A percentile compares a stretch with the other conserved stretches of the same genome.
phyloP scores from a whole-genome alignment of 2,888 invertebrate species.

The Cordilura impudica region DNA sequence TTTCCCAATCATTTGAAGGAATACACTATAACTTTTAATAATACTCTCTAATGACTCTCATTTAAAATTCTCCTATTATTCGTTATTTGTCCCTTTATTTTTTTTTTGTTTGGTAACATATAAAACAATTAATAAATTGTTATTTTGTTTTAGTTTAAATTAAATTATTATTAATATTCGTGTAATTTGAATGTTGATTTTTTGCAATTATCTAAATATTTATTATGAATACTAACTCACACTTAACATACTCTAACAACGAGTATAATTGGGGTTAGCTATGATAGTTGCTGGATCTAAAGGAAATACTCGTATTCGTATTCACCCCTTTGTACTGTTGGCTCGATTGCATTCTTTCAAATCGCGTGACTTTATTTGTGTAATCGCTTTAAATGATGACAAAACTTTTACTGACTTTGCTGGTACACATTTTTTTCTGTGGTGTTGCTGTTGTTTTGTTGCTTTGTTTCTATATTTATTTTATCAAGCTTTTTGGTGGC shows the following conservation, averaged over 20 bases:
- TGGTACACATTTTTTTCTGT: constrained; percentile 23
- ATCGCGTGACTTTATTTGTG: constrained; percentile 58
- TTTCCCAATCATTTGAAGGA: too few relatives aligned
- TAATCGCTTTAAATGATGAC: constrained; percentile 62
- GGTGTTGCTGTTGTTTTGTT: not conserved
- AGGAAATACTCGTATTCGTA: too few relatives aligned
- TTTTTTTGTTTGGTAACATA: not conserved
- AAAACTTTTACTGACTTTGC: constrained; percentile 61
- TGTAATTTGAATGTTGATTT: constrained; percentile 36
- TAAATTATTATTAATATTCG: constrained; percentile 33
- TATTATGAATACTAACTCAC: constrained; percentile 42
- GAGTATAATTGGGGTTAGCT: not conserved
- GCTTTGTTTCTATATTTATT: constrained; percentile 2
- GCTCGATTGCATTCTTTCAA: constrained; percentile 19
- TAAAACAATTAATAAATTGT: constrained; percentile 7
- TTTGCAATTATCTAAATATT: constrained; percentile 59
- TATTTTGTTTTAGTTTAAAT: constrained; percentile 12
- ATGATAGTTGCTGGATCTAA: not conserved
- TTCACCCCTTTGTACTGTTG: not conserved
- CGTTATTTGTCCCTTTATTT: too few relatives aligned
- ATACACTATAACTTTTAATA: too few relatives aligned
- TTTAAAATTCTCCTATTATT: too few relatives aligned
- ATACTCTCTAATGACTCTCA: too few relatives aligned
- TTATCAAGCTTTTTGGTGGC: constrained; percentile 43
- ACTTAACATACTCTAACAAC: not conserved